Percentiles rank a stretch among this genome's conserved stretches.
These are phyloP conservation scores for Nyctibius bracteatus DNA, from an alignment of 2,113 vertebrate species.

Conservation along the genomic window DNA sequence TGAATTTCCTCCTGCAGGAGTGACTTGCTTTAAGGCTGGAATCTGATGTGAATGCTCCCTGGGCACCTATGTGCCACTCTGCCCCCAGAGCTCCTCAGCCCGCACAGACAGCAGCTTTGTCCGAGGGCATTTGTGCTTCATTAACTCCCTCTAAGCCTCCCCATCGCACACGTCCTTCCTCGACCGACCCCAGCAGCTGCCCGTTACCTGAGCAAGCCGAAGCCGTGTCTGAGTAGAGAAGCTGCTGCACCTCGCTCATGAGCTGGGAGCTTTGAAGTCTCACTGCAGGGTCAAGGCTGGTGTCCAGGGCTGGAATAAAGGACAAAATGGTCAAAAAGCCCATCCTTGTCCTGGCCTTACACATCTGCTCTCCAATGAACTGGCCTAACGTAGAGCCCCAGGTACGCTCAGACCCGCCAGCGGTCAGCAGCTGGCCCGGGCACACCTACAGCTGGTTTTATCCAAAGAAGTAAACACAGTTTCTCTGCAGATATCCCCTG, in stretches of 20 bases:
- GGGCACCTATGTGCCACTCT: not conserved
- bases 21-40: not conserved
- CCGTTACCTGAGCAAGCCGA: not conserved
- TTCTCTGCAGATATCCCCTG: not conserved
- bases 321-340: not conserved
- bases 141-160: not conserved
- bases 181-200: accelerated
- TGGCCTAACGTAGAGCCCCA: accelerated
- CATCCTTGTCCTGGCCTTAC: not conserved
- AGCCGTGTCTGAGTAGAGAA: accelerated
- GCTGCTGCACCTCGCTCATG: not conserved
- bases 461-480: not conserved
- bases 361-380: accelerated
- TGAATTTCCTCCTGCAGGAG: not conserved
- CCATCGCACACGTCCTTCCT: accelerated
- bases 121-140: accelerated
- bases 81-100: not conserved
- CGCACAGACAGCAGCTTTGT: accelerated
- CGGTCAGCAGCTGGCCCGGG: not conserved
- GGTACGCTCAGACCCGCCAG: not conserved
- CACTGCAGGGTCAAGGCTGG: accelerated
- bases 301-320: not conserved
- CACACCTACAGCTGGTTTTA: not conserved
- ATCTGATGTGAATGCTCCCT: not conserved
- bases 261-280: not conserved